Evolutionary conservation across 2,797 vertebrate genomes (phyloP), one percentile per base, ranked within the genome.

Genomic region (Malurus leucopterus): DNA sequence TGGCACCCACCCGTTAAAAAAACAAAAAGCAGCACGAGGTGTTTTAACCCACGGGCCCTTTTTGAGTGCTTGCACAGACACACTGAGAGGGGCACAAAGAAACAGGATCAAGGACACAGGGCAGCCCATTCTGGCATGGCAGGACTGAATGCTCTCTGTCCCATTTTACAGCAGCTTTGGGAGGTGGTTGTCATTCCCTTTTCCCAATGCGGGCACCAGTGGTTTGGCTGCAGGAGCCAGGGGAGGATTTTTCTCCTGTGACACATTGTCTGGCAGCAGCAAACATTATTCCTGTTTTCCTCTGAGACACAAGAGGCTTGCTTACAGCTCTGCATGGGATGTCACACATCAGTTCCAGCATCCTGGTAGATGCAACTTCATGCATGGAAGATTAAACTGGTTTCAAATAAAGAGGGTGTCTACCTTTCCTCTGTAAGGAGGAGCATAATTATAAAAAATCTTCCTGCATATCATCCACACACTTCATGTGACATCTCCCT

Each of bases 201-300:
- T 92, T 77, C 72, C 72, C 54, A 83, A 41, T 3, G 49, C 50
- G 44, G 55, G 24, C 54, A 80, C 13, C 41, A 83, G 62, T 3
- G 1, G 65, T 75, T 92, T 86, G 63, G 71, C 77, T 91, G 53
- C 30, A 54, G 23, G n/a, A 59, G 34, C 53, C 74, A 92, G 47
- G 34, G 84, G n/a, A 78, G 51, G 58, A 90, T 90, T 91, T 18
- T 87, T 89, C 44, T 73, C 68, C 43, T 54, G 62, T 92, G 87
- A 91, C 72, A 83, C 30, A 17, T n/a, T 40, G 18, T 32, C 61
- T 93, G 91, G 89, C 87, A 91, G 38, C 59, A 65, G 75, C 1
- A 26, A 91, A 83, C 40, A 65, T 57, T 86, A 57, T 77, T 87
- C 90, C 68, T 90, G 58, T 85, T 89, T 85, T 77, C 89, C 69